Percentiles rank a stretch among this genome's conserved stretches.
phyloP scores from a whole-genome alignment of 2,888 invertebrate genomes.

The Amphipoea oculea region DNA sequence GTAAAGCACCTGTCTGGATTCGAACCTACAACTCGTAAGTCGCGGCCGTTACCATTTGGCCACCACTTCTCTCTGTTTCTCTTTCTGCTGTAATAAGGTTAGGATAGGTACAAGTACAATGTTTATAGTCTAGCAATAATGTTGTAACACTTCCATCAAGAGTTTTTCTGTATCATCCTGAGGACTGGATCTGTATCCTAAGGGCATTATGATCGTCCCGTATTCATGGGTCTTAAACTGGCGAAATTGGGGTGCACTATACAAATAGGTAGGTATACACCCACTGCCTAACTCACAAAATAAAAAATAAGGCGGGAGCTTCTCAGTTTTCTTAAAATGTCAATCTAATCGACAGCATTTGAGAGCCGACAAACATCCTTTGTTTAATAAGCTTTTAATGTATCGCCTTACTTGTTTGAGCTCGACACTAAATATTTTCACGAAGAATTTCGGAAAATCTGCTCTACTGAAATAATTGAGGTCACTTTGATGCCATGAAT shows the following conservation, averaged over 20 bases:
- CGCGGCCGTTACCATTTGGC: no score
- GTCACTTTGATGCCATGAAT: neutral
- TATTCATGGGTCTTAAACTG: neutral
- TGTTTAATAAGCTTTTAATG: conserved; percentile 55
- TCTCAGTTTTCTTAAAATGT: neutral
- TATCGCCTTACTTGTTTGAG: conserved; percentile 56
- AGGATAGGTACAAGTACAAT: neutral
- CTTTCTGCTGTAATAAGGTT: neutral
- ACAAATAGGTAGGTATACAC: neutral
- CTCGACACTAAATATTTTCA: conserved; percentile 19
- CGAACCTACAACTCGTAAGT: no score
- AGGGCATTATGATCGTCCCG: neutral
- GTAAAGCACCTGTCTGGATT: no score
- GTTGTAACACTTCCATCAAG: neutral
- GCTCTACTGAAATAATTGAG: conserved; percentile 14
- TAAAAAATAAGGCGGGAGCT: neutral
- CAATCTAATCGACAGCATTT: neutral
- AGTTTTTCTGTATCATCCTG: neutral
- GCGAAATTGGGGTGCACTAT: neutral
- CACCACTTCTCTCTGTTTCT: no score
- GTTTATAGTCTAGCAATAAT: neutral
- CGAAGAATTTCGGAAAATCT: conserved; percentile 20
- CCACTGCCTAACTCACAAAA: neutral
- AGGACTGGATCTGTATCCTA: neutral
- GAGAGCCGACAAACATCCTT: conserved; percentile 17